Evolutionary conservation across 2,113 vertebrate genomes (phyloP), one percentile per base, ranked within the genome.

Genomic region (Fregetta grallaria): DNA sequence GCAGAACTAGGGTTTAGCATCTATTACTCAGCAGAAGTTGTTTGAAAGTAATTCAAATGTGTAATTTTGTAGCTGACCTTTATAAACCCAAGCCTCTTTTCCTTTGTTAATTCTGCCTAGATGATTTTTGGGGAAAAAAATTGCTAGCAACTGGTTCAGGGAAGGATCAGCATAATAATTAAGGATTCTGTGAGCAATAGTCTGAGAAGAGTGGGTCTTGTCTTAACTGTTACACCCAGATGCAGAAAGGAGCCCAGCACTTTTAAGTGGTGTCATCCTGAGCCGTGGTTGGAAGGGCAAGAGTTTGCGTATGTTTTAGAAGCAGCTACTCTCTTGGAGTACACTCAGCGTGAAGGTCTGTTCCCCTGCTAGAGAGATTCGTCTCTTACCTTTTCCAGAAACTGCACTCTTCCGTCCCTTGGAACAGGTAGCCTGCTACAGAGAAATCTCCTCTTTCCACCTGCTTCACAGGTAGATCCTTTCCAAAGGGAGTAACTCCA

Each of bases 51-150:
- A 74, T 91, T 91, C 47, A 67, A 9, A 66, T 34, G n/a, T 78
- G 53, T 84, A 78, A 76, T 84, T 92, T 77, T 80, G 52, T 79
- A 80, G 44, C 32, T 93, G 79, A 90, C 85, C 78, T 94, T 96
- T 82, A 49, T 66, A 92, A 86, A 72, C 13, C 55, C 34, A 47
- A 73, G 32, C 73, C 32, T 80, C 16, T 91, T 20, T 85, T 87
- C 53, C 45, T 80, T 71, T 83, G 71, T 80, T 82, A 90, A 80
- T 81, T 93, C 68, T 78, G 61, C 47, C 21, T 88, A 34, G 36
- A 52, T 76, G 42, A 45, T 70, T 63, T 88, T 23, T 1, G 7
- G 10, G 15, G 1, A 7, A 13, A 65, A 63, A 62, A 72, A 13
- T 26, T 47, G 21, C 16, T 17, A 65, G 40, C 73, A 87, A 80